A percentile compares a stretch with the other conserved stretches of the same genome.
These are phyloP conservation scores for Mungos mungo DNA, from an alignment of 2,113 vertebrate genomes.

Conservation along the genomic window DNA sequence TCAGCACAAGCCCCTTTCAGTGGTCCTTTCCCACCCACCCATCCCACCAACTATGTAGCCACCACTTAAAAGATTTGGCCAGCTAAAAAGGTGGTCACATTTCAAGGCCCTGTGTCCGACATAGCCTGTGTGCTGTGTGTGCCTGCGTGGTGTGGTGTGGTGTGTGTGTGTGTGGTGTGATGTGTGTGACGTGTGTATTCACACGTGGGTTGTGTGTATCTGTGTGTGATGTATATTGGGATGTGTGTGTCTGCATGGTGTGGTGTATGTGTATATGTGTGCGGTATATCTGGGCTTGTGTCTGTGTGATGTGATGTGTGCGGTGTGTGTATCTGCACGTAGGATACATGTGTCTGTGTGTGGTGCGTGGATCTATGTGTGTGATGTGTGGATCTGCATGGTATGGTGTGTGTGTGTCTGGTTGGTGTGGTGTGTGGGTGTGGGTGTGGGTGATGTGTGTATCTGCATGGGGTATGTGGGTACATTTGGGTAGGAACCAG, in stretches of 20 bases:
- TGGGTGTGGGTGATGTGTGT: not conserved
- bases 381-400: not conserved
- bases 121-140: not conserved
- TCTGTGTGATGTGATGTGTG: rapidly evolving
- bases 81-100: not conserved
- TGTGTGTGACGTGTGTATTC: not conserved
- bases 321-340: not conserved
- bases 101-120: not conserved
- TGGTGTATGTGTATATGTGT: not conserved
- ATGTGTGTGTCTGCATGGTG: not conserved
- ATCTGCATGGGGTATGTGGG: rapidly evolving
- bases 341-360: not conserved
- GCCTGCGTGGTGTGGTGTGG: not conserved
- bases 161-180: not conserved
- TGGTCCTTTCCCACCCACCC: not conserved
- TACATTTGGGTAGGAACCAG: rapidly evolving
- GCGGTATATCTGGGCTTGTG: too few relatives aligned
- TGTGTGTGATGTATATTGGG: not conserved
- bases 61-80: not conserved
- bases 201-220: rapidly evolving
- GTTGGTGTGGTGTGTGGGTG: not conserved
- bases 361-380: not conserved
- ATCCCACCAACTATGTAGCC: not conserved
- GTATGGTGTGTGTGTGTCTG: too few relatives aligned
- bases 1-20: not conserved